phyloP scores from a whole-genome alignment of 2,113 vertebrate genomes.

The Tenrec ecaudatus region DNA sequence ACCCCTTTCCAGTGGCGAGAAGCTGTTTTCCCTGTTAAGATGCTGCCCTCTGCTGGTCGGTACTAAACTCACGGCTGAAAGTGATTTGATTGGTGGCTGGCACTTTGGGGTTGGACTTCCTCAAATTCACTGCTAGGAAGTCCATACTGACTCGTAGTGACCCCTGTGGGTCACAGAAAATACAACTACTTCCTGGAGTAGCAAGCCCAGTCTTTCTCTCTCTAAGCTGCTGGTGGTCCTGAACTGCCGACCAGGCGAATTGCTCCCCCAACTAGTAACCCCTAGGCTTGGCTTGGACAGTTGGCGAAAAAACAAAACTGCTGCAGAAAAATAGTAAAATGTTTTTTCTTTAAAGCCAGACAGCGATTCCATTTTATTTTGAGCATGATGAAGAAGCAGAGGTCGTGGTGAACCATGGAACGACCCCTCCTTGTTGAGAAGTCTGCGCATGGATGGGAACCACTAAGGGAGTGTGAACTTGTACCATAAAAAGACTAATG shows the following conservation, averaged over 20 bases:
- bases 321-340: background rate
- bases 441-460: accelerated
- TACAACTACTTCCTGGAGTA: too few relatives aligned
- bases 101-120: background rate
- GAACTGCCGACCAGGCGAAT: background rate
- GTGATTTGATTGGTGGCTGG: accelerated
- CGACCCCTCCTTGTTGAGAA: too few relatives aligned
- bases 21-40: background rate
- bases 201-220: too few relatives aligned
- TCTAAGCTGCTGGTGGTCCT: too few relatives aligned
- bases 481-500: background rate
- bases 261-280: background rate
- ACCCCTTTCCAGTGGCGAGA: too few relatives aligned
- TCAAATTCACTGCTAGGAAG: too few relatives aligned
- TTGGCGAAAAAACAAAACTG: background rate
- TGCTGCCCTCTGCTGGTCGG: constrained; percentile 68
- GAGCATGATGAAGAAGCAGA: background rate
- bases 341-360: background rate
- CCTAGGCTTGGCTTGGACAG: too few relatives aligned
- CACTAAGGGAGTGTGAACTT: background rate
- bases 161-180: too few relatives aligned
- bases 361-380: background rate
- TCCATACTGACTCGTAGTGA: too few relatives aligned
- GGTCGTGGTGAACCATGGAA: too few relatives aligned
- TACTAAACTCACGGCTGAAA: background rate